Base-by-base conservation (phyloP, 2,113 vertebrate genomes). In the Thinocorus orbignyianus region DNA sequence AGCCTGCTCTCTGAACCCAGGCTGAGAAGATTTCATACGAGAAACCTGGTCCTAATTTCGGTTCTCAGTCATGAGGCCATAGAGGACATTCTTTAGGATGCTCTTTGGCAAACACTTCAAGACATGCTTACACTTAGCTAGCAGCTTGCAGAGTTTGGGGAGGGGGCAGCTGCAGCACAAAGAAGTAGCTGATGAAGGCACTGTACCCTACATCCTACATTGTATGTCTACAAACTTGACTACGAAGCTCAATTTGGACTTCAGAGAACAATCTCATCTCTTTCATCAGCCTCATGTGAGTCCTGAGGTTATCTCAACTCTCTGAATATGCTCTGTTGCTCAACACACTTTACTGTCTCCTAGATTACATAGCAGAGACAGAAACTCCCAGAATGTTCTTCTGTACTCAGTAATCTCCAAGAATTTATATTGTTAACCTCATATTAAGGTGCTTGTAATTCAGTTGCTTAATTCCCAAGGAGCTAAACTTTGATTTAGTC, bases 361-460 rank as follows among this genome's bases (percentile, higher is more conserved):
- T 74, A 87, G 84, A 92, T 86, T 90, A 81, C 51, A 84, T 23
- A 86, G 49, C 60, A 84, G 77, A 71, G 64, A 86, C 37, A 94
- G 55, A 87, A 92, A 87, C 39, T 60, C 72, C 51, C 81, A 91
- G 62, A 94, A 91, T 71, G 42, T 81, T 91, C 49, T 66, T 88
- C 62, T 70, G 33, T 54, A 74, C 25, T 66, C 13, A n/a, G 16
- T 66, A 61, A 89, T 86, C 73, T 84, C 76, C 64, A 83, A 74
- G 60, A 92, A 81, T 89, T 74, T 86, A 78, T 77, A 74, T 66
- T 89, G 91, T 5, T 7, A 84, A 57, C 15, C 13, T 41, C 28
- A 70, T 74, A 92, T 86, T 83, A 92, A 77, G 55, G 77, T 84
- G 58, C 30, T 92, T 76, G 41, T 57, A 92, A 88, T 78, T 88